Base-by-base conservation (phyloP, 2,888 invertebrate genomes). In the Synanthedon formicaeformis region DNA sequence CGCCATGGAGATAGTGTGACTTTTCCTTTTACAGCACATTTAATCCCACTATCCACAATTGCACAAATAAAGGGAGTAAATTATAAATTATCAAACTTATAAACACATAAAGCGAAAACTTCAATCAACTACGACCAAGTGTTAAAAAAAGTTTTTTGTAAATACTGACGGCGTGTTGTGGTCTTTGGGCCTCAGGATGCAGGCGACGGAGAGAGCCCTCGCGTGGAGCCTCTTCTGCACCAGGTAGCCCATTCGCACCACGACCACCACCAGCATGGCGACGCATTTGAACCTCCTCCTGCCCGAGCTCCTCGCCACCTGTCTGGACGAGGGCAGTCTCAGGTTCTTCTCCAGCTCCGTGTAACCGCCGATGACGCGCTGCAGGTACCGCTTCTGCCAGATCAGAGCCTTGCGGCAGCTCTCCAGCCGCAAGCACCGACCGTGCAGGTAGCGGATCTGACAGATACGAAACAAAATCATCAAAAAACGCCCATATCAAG, bases 301-400 rank as follows among this genome's bases (percentile, higher is more conserved):
- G 40, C 64, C 68, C 4, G 50, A 54, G 55, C 63, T 62, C 34
- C 66, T 63, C 60, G 56, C 73, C 62, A 41, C 69, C 6, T 66
- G 53, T 63, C 55, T 52, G 40, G 60, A 56, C 3, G 60, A 55
- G 11, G 67, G 70, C 49, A 70, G 60, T 0, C 75, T 60, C 71
- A 66, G 75, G 67, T 75, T 54, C 66, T 81, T 71, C 90, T 91
- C 86, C 78, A 92, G 50, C 88, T 90, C 57, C 71, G 81, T 52
- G 78, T 85, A 85, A 0, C 85, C 88, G 1, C 80, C 75, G 50
- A 95, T 71, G 55, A 94, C 90, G 13, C 93, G 89, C 58, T 94
- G 89, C 53, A 98, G 81, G 76, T 96, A 97, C 16, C 93, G 90
- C 81, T 98, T 98, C 85, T 98, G 98, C 90, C 94, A 97, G 52